These are phyloP conservation scores for Epinotia bilunana DNA, from an alignment of 2,888 invertebrate species.

Conservation along the genomic window DNA sequence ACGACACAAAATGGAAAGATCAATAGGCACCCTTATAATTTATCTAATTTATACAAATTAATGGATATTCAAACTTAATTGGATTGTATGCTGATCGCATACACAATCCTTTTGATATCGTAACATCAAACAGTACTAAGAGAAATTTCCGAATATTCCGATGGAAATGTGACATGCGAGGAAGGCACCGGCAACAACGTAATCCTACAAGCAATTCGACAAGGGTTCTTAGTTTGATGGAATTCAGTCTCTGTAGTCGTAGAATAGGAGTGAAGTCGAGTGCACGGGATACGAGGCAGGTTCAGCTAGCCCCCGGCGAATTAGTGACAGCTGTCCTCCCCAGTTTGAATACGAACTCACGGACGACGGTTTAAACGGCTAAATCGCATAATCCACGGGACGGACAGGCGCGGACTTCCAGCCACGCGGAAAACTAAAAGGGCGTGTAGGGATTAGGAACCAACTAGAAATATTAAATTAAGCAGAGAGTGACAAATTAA, in stretches of 20 bases:
- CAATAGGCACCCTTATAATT: conserved; percentile 40
- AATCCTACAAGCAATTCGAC: conserved; percentile 49
- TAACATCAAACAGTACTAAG: conserved; percentile 38
- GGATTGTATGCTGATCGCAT: conserved; percentile 17
- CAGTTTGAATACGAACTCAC: conserved; percentile 62
- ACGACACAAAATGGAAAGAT: conserved; percentile 35
- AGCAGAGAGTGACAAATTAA: conserved; percentile 52
- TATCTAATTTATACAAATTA: conserved; percentile 37
- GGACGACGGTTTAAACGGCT: conserved; percentile 71
- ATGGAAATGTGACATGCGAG: conserved; percentile 34
- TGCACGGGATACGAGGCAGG: conserved; percentile 38
- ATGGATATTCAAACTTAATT: conserved; percentile 25
- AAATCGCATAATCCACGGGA: conserved; percentile 76
- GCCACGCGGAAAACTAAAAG: conserved; percentile 60
- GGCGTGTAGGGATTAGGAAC: conserved; percentile 52
- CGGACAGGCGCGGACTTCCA: conserved; percentile 68
- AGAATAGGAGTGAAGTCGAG: conserved; percentile 53
- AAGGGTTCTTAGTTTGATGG: conserved; percentile 46
- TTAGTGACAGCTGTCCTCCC: conserved; percentile 66
- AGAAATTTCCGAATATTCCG: conserved; percentile 13
- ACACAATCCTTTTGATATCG: conserved; percentile 37
- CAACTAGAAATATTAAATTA: conserved; percentile 35
- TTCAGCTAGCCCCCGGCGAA: conserved; percentile 55
- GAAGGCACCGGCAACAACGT: conserved; percentile 30
- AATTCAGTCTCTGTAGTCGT: conserved; percentile 49